Evolutionary conservation across 2,888 invertebrate species (phyloP).

Genomic region (Coleophora deauratella): DNA sequence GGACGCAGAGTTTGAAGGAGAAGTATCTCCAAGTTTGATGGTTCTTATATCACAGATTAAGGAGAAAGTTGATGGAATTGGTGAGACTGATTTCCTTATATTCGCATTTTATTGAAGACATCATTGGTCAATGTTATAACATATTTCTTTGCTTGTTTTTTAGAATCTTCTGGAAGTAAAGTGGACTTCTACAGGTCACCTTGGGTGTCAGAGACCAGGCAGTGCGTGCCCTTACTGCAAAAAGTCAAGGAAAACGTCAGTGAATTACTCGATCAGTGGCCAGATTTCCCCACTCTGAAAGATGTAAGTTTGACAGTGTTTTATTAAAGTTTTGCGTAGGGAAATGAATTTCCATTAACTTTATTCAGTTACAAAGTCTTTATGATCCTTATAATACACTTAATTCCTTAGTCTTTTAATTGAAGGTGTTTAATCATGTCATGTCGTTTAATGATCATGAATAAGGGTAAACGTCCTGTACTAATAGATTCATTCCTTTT

Average conservation of each 20-base stretch:
- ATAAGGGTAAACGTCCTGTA: no score
- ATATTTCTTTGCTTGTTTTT: no score
- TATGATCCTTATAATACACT: no score
- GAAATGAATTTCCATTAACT: no score
- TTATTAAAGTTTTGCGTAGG: no score
- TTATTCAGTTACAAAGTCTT: no score
- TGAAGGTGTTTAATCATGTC: no score
- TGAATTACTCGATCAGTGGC: constrained; percentile 84
- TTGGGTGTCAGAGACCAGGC: constrained; percentile 84
- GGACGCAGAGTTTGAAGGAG: constrained; percentile 67
- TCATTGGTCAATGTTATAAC: no score
- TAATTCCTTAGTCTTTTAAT: no score
- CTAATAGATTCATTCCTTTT: no score
- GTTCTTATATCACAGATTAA: constrained; percentile 71
- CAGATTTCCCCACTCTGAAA: constrained; percentile 90
- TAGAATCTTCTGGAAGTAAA: constrained; percentile 19
- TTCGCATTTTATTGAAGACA: background rate
- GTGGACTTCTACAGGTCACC: constrained; percentile 88
- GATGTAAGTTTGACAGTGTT: no score
- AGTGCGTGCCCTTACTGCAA: constrained; percentile 80
- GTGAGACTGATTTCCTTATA: constrained; percentile 26
- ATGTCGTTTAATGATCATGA: no score
- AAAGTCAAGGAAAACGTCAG: constrained; percentile 76
- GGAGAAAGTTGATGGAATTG: constrained; percentile 57
- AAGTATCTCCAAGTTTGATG: constrained; percentile 72